Conservation (phyloP, 2,797 vertebrate genomes). For the Neosilurus mollespiculum region DNA sequence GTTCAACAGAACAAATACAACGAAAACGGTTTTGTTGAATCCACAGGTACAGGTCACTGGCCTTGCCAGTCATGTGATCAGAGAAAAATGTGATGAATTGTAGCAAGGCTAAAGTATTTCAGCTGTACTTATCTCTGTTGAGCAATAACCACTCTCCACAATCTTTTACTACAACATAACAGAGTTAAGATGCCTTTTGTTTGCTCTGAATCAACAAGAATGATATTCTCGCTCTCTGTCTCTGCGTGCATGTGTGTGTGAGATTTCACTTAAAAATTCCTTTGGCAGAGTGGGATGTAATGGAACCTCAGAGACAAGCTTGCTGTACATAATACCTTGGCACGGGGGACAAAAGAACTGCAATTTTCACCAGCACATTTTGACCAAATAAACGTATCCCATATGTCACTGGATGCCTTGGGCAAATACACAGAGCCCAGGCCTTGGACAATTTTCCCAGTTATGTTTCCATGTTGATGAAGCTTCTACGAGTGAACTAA, state of each 20-base stretch:
- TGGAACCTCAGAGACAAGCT: constrained; percentile 1
- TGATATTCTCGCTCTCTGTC: too few relatives aligned
- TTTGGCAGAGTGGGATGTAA: constrained; percentile 45
- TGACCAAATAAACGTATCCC: neutral
- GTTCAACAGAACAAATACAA: neutral
- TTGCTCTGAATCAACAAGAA: constrained; percentile 66
- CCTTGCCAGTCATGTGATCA: constrained; percentile 1
- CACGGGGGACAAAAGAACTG: neutral
- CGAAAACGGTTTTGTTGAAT: neutral
- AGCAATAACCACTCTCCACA: neutral
- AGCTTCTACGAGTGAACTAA: neutral
- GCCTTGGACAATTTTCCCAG: neutral
- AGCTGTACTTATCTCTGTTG: neutral
- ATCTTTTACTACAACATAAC: neutral
- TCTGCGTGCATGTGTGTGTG: constrained; percentile 57
- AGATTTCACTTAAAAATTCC: constrained; percentile 66
- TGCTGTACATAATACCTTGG: neutral
- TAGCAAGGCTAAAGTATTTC: neutral
- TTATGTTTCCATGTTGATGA: neutral
- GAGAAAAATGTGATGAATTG: constrained; percentile 24
- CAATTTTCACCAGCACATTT: constrained; percentile 3
- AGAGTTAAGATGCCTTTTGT: constrained; percentile 60
- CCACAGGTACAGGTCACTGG: neutral
- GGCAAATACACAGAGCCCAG: neutral
- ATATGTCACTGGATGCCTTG: neutral